Evolutionary conservation across 2,113 vertebrate genomes (phyloP), one percentile per base, ranked within the genome.

Genomic region (Catagonus wagneri): DNA sequence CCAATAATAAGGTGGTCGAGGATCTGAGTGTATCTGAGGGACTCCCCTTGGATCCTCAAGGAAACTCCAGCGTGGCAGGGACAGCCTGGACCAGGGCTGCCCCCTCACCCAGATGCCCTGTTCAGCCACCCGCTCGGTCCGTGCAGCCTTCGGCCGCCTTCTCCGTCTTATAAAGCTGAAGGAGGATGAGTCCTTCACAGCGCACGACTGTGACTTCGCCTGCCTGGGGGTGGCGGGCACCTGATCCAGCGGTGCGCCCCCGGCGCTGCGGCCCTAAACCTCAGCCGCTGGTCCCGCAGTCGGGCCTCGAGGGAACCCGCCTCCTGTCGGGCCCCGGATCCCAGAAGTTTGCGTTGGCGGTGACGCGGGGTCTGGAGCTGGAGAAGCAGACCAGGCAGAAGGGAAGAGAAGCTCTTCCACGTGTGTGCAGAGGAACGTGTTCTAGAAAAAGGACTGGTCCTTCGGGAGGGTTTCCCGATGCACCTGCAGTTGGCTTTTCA

Each of bases 101-200:
- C 69, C 23, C 4, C 69, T 75, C 8, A 12, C 71, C 36, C 11
- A 54, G n/a, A 15, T 36, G 36, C 54, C 2, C 19, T 7, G 7
- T 4, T 39, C 44, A 44, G 34, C 44, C 58, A 9, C 1, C 0
- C 52, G 22, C 4, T 4, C 23, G 1, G 5, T 39, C 44, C 10
- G 11, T 52, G 69, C 14, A 14, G 9, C 4, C 39, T 56, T 20
- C 3, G 29, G 27, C 39, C 56, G 60, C 12, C 54, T 52, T 44
- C 39, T 19, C 89, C 36, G 9, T 32, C 6, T 29, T 75, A 1
- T 32, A 16, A 44, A 44, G 44, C 4, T 44, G 29, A 69, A 50
- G 63, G 52, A 34, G 10, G 39, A 56, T 22, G 39, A 36, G 50
- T 15, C 69, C 87, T 87, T 75, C 11, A 78, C 36, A 16, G 13